A percentile compares a stretch with the other conserved stretches of the same genome.
These are phyloP conservation scores for Ptychobarbus kaznakovi DNA, from an alignment of 2,797 vertebrate species.

Conservation along the genomic window DNA sequence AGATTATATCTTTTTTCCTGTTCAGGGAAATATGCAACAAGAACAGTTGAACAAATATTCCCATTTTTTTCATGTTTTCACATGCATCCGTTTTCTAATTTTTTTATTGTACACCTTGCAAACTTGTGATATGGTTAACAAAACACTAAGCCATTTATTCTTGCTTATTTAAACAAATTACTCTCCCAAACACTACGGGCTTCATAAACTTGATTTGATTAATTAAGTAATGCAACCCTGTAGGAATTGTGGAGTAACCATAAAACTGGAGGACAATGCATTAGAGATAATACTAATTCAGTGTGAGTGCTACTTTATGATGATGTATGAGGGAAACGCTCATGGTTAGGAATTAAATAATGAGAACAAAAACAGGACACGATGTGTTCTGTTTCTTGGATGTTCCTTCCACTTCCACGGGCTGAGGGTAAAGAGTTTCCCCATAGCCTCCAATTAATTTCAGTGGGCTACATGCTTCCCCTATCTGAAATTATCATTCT, in stretches of 20 bases:
- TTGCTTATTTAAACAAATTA: conserved; percentile 7
- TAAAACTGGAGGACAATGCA: conserved; percentile 33
- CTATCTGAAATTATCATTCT: conserved; percentile 12
- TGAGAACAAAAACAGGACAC: conserved; percentile 56
- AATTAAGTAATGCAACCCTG: neutral
- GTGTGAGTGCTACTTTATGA: conserved; percentile 43
- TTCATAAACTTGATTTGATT: conserved; percentile 12
- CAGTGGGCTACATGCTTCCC: conserved; percentile 31
- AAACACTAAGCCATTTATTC: conserved; percentile 22
- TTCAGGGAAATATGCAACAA: neutral
- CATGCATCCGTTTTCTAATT: neutral
- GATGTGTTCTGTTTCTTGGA: conserved; percentile 43
- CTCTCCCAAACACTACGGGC: neutral
- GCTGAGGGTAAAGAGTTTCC: conserved; percentile 4
- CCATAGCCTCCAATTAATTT: conserved; percentile 54
- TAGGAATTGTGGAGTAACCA: neutral
- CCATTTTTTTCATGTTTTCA: neutral
- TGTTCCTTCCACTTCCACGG: conserved; percentile 33
- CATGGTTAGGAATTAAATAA: conserved; percentile 45
- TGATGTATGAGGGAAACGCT: conserved; percentile 61
- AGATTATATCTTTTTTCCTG: neutral
- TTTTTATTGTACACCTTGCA: neutral
- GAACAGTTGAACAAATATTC: neutral
- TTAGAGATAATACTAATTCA: conserved; percentile 51
- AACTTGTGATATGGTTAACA: conserved; percentile 1